Base-by-base conservation (phyloP, 2,113 vertebrate genomes). In the Cathartes aura region DNA sequence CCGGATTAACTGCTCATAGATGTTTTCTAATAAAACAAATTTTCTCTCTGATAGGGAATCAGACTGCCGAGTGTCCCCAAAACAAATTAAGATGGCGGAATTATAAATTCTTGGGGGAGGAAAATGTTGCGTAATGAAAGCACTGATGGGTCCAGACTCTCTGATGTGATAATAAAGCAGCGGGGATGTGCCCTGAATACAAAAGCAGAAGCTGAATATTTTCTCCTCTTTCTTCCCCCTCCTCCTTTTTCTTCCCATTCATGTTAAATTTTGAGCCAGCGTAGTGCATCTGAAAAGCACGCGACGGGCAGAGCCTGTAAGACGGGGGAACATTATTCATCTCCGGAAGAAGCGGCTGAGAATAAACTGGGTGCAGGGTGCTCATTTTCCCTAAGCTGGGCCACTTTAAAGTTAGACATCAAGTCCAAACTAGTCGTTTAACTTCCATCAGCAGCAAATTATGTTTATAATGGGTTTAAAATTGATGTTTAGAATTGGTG, bases 81-180 rank as follows among this genome's bases (percentile, higher is more conserved):
- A 93, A 94, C 82, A 96, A 93, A 96, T 96, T 94, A 94, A 90
- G 50, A 90, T 85, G 87, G 83, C 0, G 0, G 84, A 94, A 80
- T 96, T 94, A 91, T 40, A 70, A 94, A 95, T 45, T 91, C 97
- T 50, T 62, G 74, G 59, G 78, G 84, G 87, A 96, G 74, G 73
- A 91, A 81, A n/a, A 16, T 9, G 29, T 93, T 93, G 81, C 0
- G 4, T 80, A 86, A 91, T 70, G 84, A 85, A 91, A 89, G 84
- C 1, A 0, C 66, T 70, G 81, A 94, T 85, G 89, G 93, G 71
- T 24, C 62, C 93, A 63, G 76, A 19, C 93, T 96, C 92, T 93
- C 83, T 82, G 83, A 96, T 94, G 91, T 70, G 95, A 95, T 94
- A 95, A 95, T 63, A 62, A 83, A 80, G 91, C 78, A 66, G 81